Evolutionary conservation across 2,888 invertebrate genomes (phyloP).

Genomic region (Mythimna albipuncta): DNA sequence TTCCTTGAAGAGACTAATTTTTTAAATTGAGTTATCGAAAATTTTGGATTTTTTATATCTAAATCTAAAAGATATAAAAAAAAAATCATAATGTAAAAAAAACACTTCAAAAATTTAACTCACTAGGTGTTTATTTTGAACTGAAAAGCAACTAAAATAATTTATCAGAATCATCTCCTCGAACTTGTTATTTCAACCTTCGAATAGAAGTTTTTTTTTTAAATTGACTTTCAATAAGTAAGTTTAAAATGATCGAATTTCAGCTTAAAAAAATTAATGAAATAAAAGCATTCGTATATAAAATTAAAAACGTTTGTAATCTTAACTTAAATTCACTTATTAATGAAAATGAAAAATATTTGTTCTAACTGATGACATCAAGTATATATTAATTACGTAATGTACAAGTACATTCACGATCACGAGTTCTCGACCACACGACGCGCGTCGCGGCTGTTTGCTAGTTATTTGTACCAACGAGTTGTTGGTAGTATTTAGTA

Average conservation of each 20-base stretch:
- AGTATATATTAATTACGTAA: conserved; percentile 1
- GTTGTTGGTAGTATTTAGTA: conserved; percentile 62
- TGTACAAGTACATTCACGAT: neutral
- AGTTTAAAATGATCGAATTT: neutral
- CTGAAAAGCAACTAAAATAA: neutral
- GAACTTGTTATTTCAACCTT: neutral
- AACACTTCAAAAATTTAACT: too few relatives aligned
- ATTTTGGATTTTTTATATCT: neutral
- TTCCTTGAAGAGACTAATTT: neutral
- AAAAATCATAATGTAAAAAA: too few relatives aligned
- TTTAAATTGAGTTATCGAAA: neutral
- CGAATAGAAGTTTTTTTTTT: neutral
- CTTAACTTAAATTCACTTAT: neutral
- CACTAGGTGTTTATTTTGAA: too few relatives aligned
- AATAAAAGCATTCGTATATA: too few relatives aligned
- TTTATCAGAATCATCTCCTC: neutral
- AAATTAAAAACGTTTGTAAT: too few relatives aligned
- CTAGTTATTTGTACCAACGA: conserved; percentile 16
- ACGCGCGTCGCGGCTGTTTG: neutral
- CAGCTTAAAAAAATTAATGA: too few relatives aligned
- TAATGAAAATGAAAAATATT: too few relatives aligned
- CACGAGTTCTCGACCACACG: neutral
- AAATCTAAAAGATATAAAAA: neutral
- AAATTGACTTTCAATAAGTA: too few relatives aligned
- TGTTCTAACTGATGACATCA: neutral